Evolutionary conservation across 1,140 invertebrate species (phyloP).

Genomic region (Leptonema lineaticorne): DNA sequence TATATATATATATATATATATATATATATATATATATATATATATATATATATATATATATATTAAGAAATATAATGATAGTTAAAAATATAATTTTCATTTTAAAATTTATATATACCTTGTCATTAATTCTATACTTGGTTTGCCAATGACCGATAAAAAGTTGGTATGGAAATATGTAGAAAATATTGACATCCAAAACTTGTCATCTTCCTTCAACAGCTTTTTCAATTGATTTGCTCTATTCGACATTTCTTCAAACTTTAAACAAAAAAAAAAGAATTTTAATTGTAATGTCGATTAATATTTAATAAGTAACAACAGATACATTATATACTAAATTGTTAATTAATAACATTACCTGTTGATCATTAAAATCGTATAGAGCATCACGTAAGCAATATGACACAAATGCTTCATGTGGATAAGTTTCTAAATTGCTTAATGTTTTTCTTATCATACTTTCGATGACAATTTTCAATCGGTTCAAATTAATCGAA

Average conservation of each 20-base stretch:
- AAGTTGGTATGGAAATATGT: slow-evolving; percentile 68
- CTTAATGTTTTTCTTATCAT: slow-evolving; percentile 71
- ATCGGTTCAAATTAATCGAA: slow-evolving; percentile 72
- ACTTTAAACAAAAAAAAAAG: too few relatives aligned
- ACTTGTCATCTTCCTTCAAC: slow-evolving; percentile 62
- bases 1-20: too few relatives aligned
- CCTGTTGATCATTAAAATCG: slow-evolving; percentile 72
- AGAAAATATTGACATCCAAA: slow-evolving; percentile 72
- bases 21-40: too few relatives aligned
- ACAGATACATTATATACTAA: not conserved
- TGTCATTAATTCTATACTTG: slow-evolving; percentile 50
- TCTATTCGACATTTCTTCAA: slow-evolving; percentile 72
- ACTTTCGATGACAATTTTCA: slow-evolving; percentile 71
- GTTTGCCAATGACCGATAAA: slow-evolving; percentile 49
- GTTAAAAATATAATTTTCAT: too few relatives aligned
- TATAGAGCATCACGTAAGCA: slow-evolving; percentile 83
- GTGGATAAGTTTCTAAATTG: slow-evolving; percentile 73
- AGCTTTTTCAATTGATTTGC: slow-evolving; percentile 65
- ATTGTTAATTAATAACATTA: too few relatives aligned
- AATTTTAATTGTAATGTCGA: too few relatives aligned
- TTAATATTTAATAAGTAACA: too few relatives aligned
- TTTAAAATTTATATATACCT: too few relatives aligned
- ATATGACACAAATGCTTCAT: slow-evolving; percentile 71
- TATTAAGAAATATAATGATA: too few relatives aligned
- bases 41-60: too few relatives aligned